phyloP scores from a whole-genome alignment of 1,140 invertebrate species.

The Coptotermes formosanus region DNA sequence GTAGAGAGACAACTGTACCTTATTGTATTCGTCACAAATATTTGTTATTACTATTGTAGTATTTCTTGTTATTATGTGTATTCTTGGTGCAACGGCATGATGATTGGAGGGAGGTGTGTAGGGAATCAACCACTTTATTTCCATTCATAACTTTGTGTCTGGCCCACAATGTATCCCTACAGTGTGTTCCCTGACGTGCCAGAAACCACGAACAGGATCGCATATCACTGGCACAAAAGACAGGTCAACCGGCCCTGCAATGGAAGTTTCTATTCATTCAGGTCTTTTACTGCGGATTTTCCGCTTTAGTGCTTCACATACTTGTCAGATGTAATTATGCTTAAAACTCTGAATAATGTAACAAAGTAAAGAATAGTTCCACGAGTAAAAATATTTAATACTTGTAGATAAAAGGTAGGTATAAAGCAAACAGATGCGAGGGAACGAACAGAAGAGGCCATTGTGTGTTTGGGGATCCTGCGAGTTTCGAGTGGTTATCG shows the following conservation, averaged over 20 bases:
- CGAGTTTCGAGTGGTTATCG: background rate
- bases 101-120: no score
- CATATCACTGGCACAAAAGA: background rate
- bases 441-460: background rate
- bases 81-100: no score
- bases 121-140: no score
- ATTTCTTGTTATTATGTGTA: no score
- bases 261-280: background rate
- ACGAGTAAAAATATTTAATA: slow-evolving; percentile 8
- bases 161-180: no score
- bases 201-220: background rate
- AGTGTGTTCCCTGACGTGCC: no score
- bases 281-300: background rate
- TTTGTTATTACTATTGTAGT: no score
- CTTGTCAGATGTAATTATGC: slow-evolving; percentile 15
- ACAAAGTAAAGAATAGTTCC: slow-evolving; percentile 2
- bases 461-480: background rate
- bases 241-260: background rate
- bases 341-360: background rate
- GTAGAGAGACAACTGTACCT: no score
- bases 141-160: no score
- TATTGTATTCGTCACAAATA: no score
- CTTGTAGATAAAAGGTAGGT: slow-evolving; percentile 6
- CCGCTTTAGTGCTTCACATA: slow-evolving; percentile 5
- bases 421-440: background rate